Conservation (phyloP, 2,888 invertebrate genomes). For the Andrena haemorrhoa region DNA sequence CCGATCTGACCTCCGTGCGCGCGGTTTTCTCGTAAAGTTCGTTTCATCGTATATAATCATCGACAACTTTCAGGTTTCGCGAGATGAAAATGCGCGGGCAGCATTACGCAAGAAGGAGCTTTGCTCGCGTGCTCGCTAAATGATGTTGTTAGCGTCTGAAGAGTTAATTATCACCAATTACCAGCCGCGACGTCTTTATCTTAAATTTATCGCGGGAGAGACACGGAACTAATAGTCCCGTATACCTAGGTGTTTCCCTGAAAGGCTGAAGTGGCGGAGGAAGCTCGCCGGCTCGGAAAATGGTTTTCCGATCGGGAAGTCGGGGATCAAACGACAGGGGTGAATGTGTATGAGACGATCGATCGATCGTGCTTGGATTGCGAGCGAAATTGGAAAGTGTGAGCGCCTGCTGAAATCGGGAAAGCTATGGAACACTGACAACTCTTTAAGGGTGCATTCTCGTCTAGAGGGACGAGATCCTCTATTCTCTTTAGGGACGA, state of each 20-base stretch:
- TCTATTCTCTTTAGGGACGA: too few species aligned
- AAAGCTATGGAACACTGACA: not conserved
- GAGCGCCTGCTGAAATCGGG: not conserved
- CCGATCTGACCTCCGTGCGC: not conserved
- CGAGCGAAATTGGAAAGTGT: not conserved
- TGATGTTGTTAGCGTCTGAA: not conserved
- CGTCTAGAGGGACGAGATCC: too few species aligned
- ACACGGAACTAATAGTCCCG: not conserved
- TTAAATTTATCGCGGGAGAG: too few species aligned
- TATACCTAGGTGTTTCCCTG: not conserved
- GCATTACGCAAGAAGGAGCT: slow-evolving; percentile 10
- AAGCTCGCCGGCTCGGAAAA: not conserved
- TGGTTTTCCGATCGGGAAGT: not conserved
- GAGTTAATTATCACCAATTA: slow-evolving; percentile 37
- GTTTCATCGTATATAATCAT: not conserved
- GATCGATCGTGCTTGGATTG: not conserved
- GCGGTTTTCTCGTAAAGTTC: not conserved
- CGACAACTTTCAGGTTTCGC: not conserved
- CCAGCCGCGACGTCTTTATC: not conserved
- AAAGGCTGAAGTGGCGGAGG: not conserved
- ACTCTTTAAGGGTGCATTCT: not conserved
- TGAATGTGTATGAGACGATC: not conserved
- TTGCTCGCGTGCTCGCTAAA: not conserved
- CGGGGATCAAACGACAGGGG: not conserved
- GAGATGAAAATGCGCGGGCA: not conserved